A percentile compares a stretch with the other conserved stretches of the same genome.
Evolutionary conservation across 2,797 vertebrate species (phyloP).

Genomic region (Micromesistius poutassou): DNA sequence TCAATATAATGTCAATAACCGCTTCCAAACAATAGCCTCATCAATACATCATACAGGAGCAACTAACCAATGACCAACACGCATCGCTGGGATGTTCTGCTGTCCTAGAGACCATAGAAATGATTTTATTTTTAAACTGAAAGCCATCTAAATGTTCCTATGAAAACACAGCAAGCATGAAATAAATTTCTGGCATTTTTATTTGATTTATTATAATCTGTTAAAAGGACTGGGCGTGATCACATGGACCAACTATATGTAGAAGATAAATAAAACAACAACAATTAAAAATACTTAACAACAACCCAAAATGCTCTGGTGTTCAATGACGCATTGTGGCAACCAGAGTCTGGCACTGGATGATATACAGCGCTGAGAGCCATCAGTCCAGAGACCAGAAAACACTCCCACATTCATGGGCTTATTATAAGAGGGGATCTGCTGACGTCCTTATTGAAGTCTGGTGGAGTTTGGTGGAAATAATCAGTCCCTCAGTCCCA

Average conservation of each 20-base stretch:
- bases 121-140: conserved; percentile 36
- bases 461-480: neutral
- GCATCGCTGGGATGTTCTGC: conserved; percentile 15
- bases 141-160: conserved; percentile 41
- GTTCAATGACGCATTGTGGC: conserved; percentile 42
- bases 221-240: conserved; percentile 29
- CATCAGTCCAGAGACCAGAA: conserved; percentile 3
- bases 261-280: conserved; percentile 42
- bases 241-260: conserved; percentile 10
- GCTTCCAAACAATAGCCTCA: neutral
- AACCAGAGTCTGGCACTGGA: conserved; percentile 32
- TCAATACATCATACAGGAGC: conserved; percentile 3
- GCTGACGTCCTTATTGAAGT: neutral
- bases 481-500: neutral
- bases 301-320: conserved; percentile 45
- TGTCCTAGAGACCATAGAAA: conserved; percentile 24
- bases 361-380: conserved; percentile 26
- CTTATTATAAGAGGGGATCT: neutral
- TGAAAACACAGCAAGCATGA: conserved; percentile 32
- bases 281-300: conserved; percentile 25
- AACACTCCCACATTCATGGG: conserved; percentile 21
- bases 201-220: conserved; percentile 43
- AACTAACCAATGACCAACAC: conserved; percentile 29
- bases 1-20: neutral
- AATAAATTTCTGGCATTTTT: conserved; percentile 42